Base-by-base conservation (phyloP, 2,797 vertebrate genomes). In the Schizothorax lantsangensis region DNA sequence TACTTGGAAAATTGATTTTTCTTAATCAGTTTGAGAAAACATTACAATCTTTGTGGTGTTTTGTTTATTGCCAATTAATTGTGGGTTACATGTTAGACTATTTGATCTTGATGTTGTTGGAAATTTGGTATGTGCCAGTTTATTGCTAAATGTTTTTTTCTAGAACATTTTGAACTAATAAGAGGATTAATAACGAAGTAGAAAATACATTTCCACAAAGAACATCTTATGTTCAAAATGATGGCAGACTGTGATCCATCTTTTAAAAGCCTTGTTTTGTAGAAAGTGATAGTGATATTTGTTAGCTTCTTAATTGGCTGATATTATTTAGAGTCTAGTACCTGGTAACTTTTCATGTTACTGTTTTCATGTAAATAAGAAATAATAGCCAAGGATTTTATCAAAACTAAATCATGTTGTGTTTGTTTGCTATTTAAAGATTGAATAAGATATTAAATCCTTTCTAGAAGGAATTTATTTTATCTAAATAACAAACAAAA, bases 111-210 rank as follows among this genome's bases (percentile, higher is more conserved):
- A 49, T 75, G 64, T 79, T 79, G 74, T 84, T 47, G 79, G 79
- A 47, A 26, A 36, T 84, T 64, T 84, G 54, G 21, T 74, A 38
- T 64, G 33, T 84, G 73, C 43, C 43, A 30, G 57, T 75, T 77
- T 19, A 45, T 19, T 64, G 54, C n/a, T 84, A 68, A 72, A 79
- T 59, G 62, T 79, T 85, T 83, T 71, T 79, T 30, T 84, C 12
- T 26, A 40, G 23, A 73, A 45, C 36, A 43, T 47, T 57, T 43
- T 59, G 17, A 83, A 47, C 26, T 75, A 64, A 49, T 59, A 9
- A 14, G 9, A 72, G 9, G 7, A 11, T 43, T 73, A 14, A 68
- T 45, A 45, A 33, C 4, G 12, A 68, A 15, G 43, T 33, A n/a
- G 15, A 11, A 69, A 49, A 69, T 10, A 14, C 75, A 59, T 78